phyloP scores from a whole-genome alignment of 2,797 vertebrate genomes.

The Ptychobarbus kaznakovi region DNA sequence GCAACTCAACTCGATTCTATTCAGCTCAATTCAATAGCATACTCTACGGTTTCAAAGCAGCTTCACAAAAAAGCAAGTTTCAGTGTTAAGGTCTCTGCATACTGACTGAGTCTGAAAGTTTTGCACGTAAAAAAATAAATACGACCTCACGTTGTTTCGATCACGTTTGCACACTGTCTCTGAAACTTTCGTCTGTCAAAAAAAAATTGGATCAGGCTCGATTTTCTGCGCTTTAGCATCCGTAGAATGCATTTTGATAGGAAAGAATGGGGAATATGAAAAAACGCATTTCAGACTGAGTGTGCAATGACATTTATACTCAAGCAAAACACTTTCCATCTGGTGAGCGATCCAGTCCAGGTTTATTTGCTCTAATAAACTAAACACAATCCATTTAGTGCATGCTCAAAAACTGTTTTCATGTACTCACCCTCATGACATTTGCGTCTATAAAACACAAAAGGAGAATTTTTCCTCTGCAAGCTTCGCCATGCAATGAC shows the following conservation, averaged over 20 bases:
- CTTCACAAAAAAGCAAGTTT: not conserved
- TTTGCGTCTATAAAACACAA: not conserved
- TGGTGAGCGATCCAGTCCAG: not conserved
- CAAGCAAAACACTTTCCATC: not conserved
- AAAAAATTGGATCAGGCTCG: too few species aligned
- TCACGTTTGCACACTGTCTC: too few species aligned
- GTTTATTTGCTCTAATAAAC: not conserved
- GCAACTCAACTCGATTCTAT: not conserved
- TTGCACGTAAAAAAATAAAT: too few species aligned
- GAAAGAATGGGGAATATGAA: too few species aligned
- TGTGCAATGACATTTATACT: not conserved
- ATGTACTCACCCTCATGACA: not conserved
- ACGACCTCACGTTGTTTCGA: too few species aligned
- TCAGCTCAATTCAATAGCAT: not conserved
- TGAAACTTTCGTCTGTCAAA: too few species aligned
- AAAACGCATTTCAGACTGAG: too few species aligned
- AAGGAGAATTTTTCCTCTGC: not conserved
- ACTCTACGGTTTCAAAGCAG: too few species aligned
- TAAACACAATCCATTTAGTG: too few species aligned
- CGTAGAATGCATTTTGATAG: too few species aligned
- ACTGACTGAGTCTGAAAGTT: too few species aligned
- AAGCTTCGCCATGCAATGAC: not conserved
- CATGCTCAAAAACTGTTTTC: not conserved
- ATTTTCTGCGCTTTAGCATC: too few species aligned
- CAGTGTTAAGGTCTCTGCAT: not conserved